Percentiles rank a stretch among this genome's conserved stretches.
Evolutionary conservation across 2,888 invertebrate genomes (phyloP).

Genomic region (Pollenia griseotomentosa): DNA sequence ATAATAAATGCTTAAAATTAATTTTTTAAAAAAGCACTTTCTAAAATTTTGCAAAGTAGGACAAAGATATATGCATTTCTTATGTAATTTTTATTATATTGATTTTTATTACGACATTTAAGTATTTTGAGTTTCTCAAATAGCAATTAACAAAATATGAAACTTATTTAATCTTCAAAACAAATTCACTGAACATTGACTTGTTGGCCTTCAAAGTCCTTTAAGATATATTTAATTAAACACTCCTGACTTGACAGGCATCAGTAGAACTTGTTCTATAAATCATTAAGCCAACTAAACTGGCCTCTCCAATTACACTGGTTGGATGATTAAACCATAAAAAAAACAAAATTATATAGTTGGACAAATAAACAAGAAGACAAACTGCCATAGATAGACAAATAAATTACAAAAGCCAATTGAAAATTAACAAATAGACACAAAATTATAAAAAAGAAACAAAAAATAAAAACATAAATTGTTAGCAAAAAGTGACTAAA

Average conservation of each 20-base stretch:
- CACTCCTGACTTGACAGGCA: not conserved
- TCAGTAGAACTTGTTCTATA: not conserved
- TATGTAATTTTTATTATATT: no score
- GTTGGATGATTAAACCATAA: not conserved
- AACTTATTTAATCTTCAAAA: not conserved
- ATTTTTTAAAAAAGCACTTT: no score
- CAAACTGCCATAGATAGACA: slow-evolving; percentile 19
- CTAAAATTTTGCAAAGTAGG: no score
- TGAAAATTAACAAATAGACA: slow-evolving; percentile 19
- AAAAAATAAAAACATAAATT: no score
- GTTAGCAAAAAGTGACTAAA: not conserved
- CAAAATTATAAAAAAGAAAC: slow-evolving; percentile 21
- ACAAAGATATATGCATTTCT: no score
- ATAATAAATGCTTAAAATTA: no score
- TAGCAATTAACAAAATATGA: no score
- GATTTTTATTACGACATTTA: no score
- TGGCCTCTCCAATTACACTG: not conserved
- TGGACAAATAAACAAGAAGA: not conserved
- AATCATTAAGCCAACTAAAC: not conserved
- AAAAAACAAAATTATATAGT: not conserved
- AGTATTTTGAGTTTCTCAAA: no score
- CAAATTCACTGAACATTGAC: not conserved
- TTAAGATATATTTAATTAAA: not conserved
- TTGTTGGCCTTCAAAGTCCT: not conserved
- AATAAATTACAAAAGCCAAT: slow-evolving; percentile 43